A percentile compares a stretch with the other conserved stretches of the same genome.
Evolutionary conservation across 2,797 vertebrate genomes (phyloP).

Genomic region (Myotis pilosus): DNA sequence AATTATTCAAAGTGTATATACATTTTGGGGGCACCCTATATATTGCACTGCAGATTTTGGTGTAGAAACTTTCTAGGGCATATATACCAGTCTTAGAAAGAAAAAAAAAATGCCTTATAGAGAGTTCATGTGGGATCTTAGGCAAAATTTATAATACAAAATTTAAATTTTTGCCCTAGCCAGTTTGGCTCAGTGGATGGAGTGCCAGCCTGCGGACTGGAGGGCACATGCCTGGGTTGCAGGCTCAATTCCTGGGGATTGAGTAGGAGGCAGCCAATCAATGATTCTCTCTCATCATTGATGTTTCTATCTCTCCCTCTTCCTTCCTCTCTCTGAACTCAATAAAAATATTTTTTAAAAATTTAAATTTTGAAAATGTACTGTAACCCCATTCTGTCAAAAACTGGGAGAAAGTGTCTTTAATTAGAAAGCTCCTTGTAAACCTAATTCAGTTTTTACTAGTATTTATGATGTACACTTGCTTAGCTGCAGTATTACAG

Average conservation of each 20-base stretch:
- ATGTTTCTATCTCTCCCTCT: too few relatives aligned
- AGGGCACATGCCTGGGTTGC: too few relatives aligned
- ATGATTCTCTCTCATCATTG: too few relatives aligned
- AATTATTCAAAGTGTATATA: too few relatives aligned
- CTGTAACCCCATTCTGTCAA: constrained; percentile 66
- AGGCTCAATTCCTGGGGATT: too few relatives aligned
- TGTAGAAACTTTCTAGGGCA: background rate
- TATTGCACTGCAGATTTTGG: background rate
- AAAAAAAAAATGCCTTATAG: background rate
- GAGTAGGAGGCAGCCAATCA: too few relatives aligned
- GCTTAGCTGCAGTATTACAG: background rate
- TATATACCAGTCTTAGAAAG: background rate
- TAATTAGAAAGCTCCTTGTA: constrained; percentile 28
- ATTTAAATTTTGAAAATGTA: background rate
- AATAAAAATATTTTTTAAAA: too few relatives aligned
- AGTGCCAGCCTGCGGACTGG: too few relatives aligned
- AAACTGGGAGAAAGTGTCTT: background rate
- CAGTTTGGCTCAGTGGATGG: too few relatives aligned
- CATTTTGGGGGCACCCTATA: background rate
- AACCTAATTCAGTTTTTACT: constrained; percentile 31
- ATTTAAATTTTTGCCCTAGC: too few relatives aligned
- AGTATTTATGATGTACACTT: constrained; percentile 12
- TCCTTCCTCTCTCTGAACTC: too few relatives aligned
- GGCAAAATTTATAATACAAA: constrained; percentile 21
- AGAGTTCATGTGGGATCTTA: background rate